Evolutionary conservation across 2,113 vertebrate genomes (phyloP).

Genomic region (Apeltes quadracus): DNA sequence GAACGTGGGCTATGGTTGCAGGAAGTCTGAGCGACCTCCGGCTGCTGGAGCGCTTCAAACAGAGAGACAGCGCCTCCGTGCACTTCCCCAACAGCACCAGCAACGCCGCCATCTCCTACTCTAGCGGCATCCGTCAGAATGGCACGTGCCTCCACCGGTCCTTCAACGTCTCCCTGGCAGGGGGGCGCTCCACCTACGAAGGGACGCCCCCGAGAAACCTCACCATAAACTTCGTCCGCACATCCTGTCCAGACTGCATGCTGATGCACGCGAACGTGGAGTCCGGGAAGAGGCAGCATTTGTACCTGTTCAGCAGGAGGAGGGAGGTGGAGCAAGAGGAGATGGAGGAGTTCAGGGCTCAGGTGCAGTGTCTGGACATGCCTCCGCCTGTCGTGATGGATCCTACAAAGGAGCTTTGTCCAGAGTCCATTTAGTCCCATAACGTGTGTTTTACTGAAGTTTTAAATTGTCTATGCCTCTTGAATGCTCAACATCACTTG

Average conservation of each 20-base stretch:
- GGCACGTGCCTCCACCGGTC: neutral
- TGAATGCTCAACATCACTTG: no score
- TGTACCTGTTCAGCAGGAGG: slow-evolving; percentile 64
- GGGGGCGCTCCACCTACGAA: slow-evolving; percentile 41
- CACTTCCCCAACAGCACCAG: slow-evolving; percentile 29
- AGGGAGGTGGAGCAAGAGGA: slow-evolving; percentile 49
- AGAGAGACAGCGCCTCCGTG: slow-evolving; percentile 46
- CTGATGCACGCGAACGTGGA: slow-evolving; percentile 25
- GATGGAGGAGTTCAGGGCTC: slow-evolving; percentile 59
- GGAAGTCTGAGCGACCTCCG: slow-evolving; percentile 43
- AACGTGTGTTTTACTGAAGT: neutral
- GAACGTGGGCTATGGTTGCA: slow-evolving; percentile 48
- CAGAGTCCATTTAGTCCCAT: neutral
- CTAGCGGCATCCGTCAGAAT: neutral
- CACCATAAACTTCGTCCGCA: slow-evolving; percentile 6
- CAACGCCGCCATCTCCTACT: slow-evolving; percentile 18
- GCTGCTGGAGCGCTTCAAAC: slow-evolving; percentile 24
- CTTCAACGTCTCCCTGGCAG: slow-evolving; percentile 48
- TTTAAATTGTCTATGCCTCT: no score
- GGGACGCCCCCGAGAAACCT: slow-evolving; percentile 24
- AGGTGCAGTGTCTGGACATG: slow-evolving; percentile 57
- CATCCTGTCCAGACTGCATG: slow-evolving; percentile 49
- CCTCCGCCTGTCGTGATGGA: slow-evolving; percentile 52
- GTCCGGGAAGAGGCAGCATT: neutral
- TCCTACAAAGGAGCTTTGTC: slow-evolving; percentile 54